A percentile compares a stretch with the other conserved stretches of the same genome.
phyloP scores from a whole-genome alignment of 2,797 vertebrate species.

The Xenops minutus region DNA sequence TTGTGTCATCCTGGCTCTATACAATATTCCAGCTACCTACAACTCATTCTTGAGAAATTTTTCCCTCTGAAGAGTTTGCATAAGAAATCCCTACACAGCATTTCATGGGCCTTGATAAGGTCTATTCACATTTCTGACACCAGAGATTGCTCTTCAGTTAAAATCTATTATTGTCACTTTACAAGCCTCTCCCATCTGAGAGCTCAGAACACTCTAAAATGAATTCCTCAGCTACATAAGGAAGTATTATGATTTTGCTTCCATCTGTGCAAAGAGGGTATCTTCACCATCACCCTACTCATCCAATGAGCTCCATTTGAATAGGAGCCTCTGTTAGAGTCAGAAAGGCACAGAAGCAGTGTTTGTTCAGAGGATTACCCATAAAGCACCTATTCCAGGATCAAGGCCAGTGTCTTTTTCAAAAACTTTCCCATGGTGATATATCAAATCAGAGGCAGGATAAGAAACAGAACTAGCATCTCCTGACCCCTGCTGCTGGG shows the following conservation, averaged over 20 bases:
- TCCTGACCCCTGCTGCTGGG: constrained; percentile 68
- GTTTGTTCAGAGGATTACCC: constrained; percentile 65
- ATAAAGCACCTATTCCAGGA: constrained; percentile 65
- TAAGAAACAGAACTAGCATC: constrained; percentile 64
- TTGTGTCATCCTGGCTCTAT: neutral
- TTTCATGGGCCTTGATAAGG: constrained; percentile 34
- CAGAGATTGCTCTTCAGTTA: constrained; percentile 68
- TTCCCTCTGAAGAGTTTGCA: neutral
- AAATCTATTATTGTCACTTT: constrained; percentile 51
- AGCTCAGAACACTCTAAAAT: constrained; percentile 22
- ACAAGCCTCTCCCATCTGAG: constrained; percentile 8
- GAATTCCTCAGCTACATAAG: constrained; percentile 23
- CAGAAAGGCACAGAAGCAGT: constrained; percentile 57
- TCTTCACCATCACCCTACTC: constrained; percentile 49
- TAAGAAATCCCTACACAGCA: neutral
- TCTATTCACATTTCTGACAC: constrained; percentile 57
- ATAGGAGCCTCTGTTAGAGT: constrained; percentile 62
- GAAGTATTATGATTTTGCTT: constrained; percentile 50
- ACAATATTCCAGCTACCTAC: neutral
- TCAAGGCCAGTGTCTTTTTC: constrained; percentile 65
- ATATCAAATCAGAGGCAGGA: constrained; percentile 64
- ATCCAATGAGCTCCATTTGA: constrained; percentile 54
- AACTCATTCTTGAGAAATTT: neutral
- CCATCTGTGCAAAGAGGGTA: constrained; percentile 51
- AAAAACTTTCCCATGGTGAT: constrained; percentile 66